Evolutionary conservation across 2,113 vertebrate species (phyloP).

Genomic region (Megaceryle torquata): DNA sequence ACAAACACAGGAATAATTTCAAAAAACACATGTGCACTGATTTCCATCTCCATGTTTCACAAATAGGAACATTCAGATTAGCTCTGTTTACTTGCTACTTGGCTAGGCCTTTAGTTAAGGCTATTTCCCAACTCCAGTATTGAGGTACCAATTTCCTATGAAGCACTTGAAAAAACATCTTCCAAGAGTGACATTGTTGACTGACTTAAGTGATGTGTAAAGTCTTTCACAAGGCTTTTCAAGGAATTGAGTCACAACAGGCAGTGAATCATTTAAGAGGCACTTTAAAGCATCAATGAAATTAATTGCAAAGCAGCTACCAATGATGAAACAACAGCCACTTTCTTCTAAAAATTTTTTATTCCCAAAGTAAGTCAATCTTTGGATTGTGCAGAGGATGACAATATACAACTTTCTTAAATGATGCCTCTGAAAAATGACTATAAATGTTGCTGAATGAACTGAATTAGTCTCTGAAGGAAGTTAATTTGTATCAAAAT

Average conservation of each 20-base stretch:
- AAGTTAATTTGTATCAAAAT: background rate
- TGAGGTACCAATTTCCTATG: background rate
- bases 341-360: background rate
- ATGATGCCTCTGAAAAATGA: background rate
- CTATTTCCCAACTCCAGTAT: constrained; percentile 27
- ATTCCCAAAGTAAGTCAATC: background rate
- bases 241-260: constrained; percentile 26
- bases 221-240: constrained; percentile 33
- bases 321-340: background rate
- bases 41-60: constrained; percentile 32
- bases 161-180: background rate
- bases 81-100: background rate
- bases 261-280: constrained; percentile 24
- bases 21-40: background rate
- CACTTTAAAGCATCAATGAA: background rate
- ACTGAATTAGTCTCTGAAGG: background rate
- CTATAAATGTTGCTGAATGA: background rate
- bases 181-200: background rate
- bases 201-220: constrained; percentile 18
- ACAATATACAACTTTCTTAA: background rate
- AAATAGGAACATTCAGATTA: constrained; percentile 3
- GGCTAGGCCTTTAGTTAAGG: background rate
- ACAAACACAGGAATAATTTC: constrained; percentile 35
- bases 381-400: background rate
- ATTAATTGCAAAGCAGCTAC: background rate